Evolutionary conservation across 1,140 invertebrate genomes (phyloP).

Genomic region (Drosophila ambigua): DNA sequence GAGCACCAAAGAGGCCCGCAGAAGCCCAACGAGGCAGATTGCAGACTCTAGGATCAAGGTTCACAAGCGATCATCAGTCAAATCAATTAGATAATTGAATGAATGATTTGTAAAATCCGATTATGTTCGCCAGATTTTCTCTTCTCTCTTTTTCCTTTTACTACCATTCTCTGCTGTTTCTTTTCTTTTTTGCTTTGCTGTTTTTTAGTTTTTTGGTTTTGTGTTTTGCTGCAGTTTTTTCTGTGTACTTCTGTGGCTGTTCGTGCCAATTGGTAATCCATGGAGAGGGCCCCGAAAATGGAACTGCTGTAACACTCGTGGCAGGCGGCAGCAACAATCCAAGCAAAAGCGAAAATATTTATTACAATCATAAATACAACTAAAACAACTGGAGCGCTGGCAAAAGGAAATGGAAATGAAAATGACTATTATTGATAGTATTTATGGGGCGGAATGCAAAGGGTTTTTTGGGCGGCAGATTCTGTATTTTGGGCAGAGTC

Average conservation of each 20-base stretch:
- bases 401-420: constrained; percentile 11
- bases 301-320: background rate
- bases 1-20: constrained; percentile 10
- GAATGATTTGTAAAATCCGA: constrained; percentile 81
- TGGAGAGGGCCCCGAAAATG: constrained; percentile 12
- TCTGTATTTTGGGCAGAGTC: background rate
- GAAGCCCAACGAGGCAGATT: constrained; percentile 12
- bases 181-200: constrained; percentile 14
- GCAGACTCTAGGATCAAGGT: constrained; percentile 57
- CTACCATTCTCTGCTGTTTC: constrained; percentile 11
- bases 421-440: constrained; percentile 28
- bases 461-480: constrained; percentile 1
- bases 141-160: background rate
- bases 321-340: constrained; percentile 10
- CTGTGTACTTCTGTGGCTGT: constrained; percentile 9
- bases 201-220: background rate
- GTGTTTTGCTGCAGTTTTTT: constrained; percentile 6
- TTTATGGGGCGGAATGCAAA: background rate
- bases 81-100: constrained; percentile 81
- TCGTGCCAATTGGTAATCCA: constrained; percentile 33
- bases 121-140: constrained; percentile 54
- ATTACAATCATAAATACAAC: constrained; percentile 42
- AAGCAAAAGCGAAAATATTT: constrained; percentile 45
- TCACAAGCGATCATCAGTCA: constrained; percentile 80
- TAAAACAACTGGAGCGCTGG: background rate